Conservation (phyloP, 2,888 invertebrate genomes). For the Macrosoma leucophasiata region DNA sequence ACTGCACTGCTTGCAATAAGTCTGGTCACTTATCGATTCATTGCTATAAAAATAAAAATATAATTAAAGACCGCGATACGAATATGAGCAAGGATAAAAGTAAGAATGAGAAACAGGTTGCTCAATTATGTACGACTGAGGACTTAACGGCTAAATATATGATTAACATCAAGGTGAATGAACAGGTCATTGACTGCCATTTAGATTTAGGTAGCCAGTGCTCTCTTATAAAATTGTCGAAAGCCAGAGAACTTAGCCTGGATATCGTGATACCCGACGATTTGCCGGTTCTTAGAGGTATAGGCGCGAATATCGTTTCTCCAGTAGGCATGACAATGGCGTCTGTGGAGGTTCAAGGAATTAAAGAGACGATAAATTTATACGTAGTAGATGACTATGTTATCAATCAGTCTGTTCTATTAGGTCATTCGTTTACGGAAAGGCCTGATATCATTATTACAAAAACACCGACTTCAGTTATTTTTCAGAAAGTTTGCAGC, state of each 20-base stretch:
- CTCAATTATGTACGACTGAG: constrained; percentile 1
- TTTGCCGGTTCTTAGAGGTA: constrained; percentile 19
- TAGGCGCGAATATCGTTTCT: constrained; percentile 16
- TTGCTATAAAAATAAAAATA: constrained; percentile 6
- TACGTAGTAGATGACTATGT: constrained; percentile 23
- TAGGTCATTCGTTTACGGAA: constrained; percentile 25
- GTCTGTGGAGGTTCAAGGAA: constrained; percentile 17
- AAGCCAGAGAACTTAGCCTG: constrained; percentile 1
- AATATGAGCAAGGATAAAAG: constrained; percentile 1
- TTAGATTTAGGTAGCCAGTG: constrained; percentile 29
- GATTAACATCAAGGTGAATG: constrained; percentile 13
- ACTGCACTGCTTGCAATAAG: constrained; percentile 1
- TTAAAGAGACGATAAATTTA: constrained; percentile 15
- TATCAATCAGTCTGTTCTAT: constrained; percentile 14
- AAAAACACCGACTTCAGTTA: constrained; percentile 19
- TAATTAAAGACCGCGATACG: no score
- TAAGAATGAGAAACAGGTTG: constrained; percentile 5
- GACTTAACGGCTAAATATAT: constrained; percentile 3
- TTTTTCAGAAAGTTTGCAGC: constrained; percentile 7
- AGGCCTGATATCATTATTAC: constrained; percentile 21
- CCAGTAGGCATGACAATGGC: constrained; percentile 13
- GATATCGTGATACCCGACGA: neutral
- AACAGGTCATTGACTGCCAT: constrained; percentile 13
- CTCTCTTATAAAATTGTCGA: constrained; percentile 18
- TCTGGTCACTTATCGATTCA: neutral